Conservation (phyloP, 1,140 invertebrate genomes). For the Drosophila rhopaloa region DNA sequence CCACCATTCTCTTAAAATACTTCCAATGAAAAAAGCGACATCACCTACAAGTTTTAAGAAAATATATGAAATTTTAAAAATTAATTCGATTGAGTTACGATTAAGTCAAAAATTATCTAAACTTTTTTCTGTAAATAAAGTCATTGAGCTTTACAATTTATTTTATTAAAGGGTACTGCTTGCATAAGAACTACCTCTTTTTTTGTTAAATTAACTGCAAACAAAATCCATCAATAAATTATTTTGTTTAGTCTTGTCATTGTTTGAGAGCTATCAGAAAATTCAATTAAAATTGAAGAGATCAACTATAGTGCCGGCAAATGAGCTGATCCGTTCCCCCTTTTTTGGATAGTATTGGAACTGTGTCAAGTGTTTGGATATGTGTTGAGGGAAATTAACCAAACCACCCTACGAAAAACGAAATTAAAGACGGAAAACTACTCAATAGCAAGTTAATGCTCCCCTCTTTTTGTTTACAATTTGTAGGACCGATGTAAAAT, state of each 20-base stretch:
- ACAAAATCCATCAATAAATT: background rate
- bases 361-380: constrained; percentile 48
- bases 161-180: no score
- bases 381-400: constrained; percentile 45
- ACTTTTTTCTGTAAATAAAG: no score
- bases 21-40: no score
- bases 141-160: no score
- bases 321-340: constrained; percentile 15
- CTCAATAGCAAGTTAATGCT: constrained; percentile 1
- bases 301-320: constrained; percentile 48
- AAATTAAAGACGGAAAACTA: constrained; percentile 10
- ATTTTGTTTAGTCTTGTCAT: background rate
- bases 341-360: background rate
- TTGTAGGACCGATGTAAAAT: constrained; percentile 28
- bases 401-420: constrained; percentile 10
- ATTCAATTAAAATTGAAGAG: constrained; percentile 33
- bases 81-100: no score
- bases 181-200: no score
- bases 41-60: no score
- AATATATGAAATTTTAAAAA: no score
- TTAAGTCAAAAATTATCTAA: no score
- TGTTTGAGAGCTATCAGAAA: constrained; percentile 2
- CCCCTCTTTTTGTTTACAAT: constrained; percentile 32
- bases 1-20: no score
- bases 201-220: no score